Evolutionary conservation across 2,888 invertebrate genomes (phyloP).

Genomic region (Endotricha flammealis): DNA sequence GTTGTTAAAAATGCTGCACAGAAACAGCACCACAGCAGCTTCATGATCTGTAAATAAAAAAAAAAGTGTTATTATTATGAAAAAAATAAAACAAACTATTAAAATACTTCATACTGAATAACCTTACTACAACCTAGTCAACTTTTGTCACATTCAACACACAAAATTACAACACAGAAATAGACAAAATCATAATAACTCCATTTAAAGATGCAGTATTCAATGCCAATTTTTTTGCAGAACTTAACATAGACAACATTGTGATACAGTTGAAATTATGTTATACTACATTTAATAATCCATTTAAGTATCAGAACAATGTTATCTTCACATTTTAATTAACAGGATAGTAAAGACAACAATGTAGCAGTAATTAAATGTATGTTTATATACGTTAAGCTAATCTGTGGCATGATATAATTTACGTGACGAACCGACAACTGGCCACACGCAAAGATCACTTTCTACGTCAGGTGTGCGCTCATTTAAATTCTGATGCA

Average conservation of each 20-base stretch:
- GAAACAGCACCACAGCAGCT: slow-evolving; percentile 48
- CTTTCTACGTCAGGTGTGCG: slow-evolving; percentile 23
- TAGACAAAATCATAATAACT: no score
- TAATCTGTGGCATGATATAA: neutral
- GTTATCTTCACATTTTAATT: neutral
- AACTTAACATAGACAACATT: no score
- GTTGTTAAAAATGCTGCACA: slow-evolving; percentile 34
- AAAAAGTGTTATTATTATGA: slow-evolving; percentile 10
- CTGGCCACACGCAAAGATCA: slow-evolving; percentile 19
- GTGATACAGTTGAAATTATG: no score
- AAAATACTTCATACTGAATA: neutral
- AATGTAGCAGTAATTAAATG: neutral
- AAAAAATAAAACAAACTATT: slow-evolving; percentile 1
- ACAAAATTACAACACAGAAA: no score
- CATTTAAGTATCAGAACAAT: neutral
- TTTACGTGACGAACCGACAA: slow-evolving; percentile 12
- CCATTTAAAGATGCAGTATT: no score
- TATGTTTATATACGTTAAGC: no score
- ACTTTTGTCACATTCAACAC: no score
- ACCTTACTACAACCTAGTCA: neutral
- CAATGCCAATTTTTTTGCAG: no score
- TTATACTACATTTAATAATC: no score
- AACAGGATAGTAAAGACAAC: neutral
- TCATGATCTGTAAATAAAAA: slow-evolving; percentile 59
- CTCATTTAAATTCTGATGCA: slow-evolving; percentile 20